Evolutionary conservation across 1,140 invertebrate species (phyloP), one percentile per base, ranked within the genome.

Genomic region (Neodiprion lecontei): DNA sequence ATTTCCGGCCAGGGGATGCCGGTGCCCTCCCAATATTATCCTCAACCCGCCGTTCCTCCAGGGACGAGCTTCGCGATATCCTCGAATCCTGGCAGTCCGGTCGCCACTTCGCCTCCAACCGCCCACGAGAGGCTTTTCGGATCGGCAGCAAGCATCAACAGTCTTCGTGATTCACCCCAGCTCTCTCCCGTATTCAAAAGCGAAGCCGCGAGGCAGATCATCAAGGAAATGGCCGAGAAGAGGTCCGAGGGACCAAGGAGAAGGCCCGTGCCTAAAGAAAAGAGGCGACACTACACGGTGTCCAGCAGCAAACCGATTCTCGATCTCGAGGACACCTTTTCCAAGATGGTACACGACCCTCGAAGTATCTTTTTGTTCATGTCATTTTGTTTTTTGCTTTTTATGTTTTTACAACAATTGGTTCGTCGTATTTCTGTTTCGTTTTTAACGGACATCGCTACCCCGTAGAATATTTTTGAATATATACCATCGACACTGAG

Each of bases 221-320:
- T 96, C 69, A 94, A 94, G 74, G 95, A 96, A 87, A 94, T 96
- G 90, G 92, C 92, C 5, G 90, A 77, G 79, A 89, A 82, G 83
- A 90, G 74, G 79, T 85, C 76, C 72, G 87, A 81, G 74, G 84
- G 67, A 71, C 86, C 73, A 82, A 85, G 72, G 76, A 86, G 91
- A 70, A 87, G 94, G 66, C 90, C 92, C 40, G 91, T 95, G 7
- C 95, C 95, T 0, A 92, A 92, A 76, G 94, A 96, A 80, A 96
- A 95, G 85, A 88, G 96, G 67, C 89, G 96, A 71, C 96, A 96
- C 86, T 93, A 96, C 83, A 98, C 96, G 0, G 95, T 97, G 8
- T 96, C 96, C 10, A 92, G 91, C 84, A 92, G 90, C 82, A 86
- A 91, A 79, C 91, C 90, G 7, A 78, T 89, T 67, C 84, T 83